These are phyloP conservation scores for Perizoma flavofasciatum DNA, from an alignment of 2,888 invertebrate species.

Conservation along the genomic window DNA sequence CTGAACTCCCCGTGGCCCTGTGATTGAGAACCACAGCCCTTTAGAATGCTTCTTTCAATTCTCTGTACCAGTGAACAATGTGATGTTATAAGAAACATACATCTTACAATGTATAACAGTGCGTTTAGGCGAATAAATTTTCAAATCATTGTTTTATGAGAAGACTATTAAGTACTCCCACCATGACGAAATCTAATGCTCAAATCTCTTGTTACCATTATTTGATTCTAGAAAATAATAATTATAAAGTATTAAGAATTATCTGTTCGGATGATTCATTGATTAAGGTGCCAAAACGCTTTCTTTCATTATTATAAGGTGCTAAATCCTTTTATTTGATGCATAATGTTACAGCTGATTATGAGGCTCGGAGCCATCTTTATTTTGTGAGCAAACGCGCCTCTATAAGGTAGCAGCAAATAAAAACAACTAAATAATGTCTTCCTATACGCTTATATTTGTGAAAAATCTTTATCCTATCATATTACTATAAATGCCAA, in stretches of 20 bases:
- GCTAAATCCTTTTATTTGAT: not conserved
- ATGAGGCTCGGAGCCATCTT: not conserved
- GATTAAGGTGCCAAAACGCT: not conserved
- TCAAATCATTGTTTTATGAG: not conserved
- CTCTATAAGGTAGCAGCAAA: no score
- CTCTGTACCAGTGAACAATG: no score
- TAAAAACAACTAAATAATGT: no score
- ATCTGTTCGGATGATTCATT: not conserved
- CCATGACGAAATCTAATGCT: slow-evolving; percentile 50
- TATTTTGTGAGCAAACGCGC: not conserved
- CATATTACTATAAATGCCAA: no score
- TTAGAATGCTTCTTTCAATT: no score
- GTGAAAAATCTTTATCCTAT: no score
- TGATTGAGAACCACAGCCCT: no score
- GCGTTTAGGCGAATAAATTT: not conserved
- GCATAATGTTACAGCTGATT: not conserved
- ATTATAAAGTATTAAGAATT: not conserved
- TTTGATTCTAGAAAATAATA: not conserved
- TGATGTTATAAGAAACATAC: no score
- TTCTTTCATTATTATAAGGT: no score
- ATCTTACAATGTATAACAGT: not conserved
- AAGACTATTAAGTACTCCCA: slow-evolving; percentile 33
- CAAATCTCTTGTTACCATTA: slow-evolving; percentile 36
- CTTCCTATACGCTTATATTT: no score
- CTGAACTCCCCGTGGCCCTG: no score